Base-by-base conservation (phyloP, 2,888 invertebrate species). In the Torymus texanus region DNA sequence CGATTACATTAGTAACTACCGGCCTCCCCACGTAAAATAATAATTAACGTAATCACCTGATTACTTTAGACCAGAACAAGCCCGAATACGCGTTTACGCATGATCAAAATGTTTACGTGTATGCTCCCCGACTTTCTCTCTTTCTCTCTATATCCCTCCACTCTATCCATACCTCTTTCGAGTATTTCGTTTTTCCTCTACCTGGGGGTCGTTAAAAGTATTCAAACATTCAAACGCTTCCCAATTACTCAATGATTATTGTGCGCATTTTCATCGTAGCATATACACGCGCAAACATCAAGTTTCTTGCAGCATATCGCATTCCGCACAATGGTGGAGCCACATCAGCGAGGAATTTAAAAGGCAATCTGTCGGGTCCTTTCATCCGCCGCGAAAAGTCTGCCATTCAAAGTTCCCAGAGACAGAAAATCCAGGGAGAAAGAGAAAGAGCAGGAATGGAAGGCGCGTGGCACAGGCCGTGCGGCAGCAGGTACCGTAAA, bases 41-140 rank as follows among this genome's bases (percentile, higher is more conserved):
- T 75, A 61, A 75, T 61, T 16, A 75, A 59, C 24, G 51, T 56
- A 59, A 75, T 16, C 14, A 75, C 53, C 53, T 16, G 72, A 29
- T 53, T 53, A 62, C n/a, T 59, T 72, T 8, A 14, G 29, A 41
- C 41, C 41, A 41, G 41, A 41, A 41, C 41, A 41, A 41, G 41
- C 41, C 41, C 41, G 41, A 41, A 8, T 41, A 41, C 41, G 41
- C 41, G 41, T 41, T 41, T 41, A 41, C 41, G 24, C 21, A 21
- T 18, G 18, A 63, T 24, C 29, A 14, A 62, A 55, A 63, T 16
- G 55, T 62, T 41, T 56, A 10, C 13, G 41, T 8, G 12, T 41
- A 41, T 29, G 55, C 14, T n/a, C 13, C 13, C 16, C 66, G 51
- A 41, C 14, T 18, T 66, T 13, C 51, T 4, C 41, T 41, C 41